Evolutionary conservation across 1,140 invertebrate species (phyloP).

Genomic region (Leptestheria dahalacensis): DNA sequence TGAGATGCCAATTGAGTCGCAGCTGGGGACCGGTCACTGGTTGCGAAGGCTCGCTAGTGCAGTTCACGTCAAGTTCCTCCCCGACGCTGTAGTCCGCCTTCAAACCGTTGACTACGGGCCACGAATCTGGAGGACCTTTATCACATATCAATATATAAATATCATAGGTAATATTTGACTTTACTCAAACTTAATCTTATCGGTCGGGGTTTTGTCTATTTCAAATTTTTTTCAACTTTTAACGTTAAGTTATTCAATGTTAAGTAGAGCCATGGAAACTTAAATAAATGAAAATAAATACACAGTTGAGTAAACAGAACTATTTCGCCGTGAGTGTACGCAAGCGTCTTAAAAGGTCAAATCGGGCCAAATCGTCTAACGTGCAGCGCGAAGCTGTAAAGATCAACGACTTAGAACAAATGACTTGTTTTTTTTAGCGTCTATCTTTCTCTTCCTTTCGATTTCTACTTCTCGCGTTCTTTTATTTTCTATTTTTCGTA

Average conservation of each 20-base stretch:
- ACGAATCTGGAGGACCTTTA: constrained; percentile 5
- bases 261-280: neutral
- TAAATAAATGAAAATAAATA: neutral
- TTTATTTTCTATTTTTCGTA: no score
- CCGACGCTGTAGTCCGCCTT: constrained; percentile 1
- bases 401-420: no score
- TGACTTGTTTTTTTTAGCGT: no score
- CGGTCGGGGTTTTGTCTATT: neutral
- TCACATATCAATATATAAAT: neutral
- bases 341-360: neutral
- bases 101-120: constrained; percentile 10
- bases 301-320: no score
- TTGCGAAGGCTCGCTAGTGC: neutral
- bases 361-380: no score
- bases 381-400: no score
- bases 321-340: no score
- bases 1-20: constrained; percentile 2
- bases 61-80: constrained; percentile 10
- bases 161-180: neutral
- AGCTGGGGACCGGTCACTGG: constrained; percentile 2
- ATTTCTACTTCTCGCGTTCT: no score
- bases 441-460: no score
- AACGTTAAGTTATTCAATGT: neutral
- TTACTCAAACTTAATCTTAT: neutral
- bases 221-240: neutral